Evolutionary conservation across 2,888 invertebrate genomes (phyloP).

Genomic region (Pristionchus japonicus): DNA sequence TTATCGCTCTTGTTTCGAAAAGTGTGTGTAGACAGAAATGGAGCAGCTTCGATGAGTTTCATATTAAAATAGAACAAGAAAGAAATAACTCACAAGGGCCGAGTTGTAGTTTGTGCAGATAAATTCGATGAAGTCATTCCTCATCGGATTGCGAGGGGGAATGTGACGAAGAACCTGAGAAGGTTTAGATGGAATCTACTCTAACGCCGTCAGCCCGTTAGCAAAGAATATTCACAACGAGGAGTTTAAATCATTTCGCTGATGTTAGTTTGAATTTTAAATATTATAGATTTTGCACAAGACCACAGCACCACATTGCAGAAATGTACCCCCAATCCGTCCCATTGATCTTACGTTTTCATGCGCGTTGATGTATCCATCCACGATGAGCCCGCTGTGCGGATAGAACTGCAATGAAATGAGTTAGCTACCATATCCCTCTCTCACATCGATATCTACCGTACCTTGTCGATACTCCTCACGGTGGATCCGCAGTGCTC

Average conservation of each 20-base stretch:
- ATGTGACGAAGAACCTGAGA: too few relatives aligned
- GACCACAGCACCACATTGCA: too few relatives aligned
- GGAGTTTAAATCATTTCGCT: too few relatives aligned
- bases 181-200: too few relatives aligned
- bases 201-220: too few relatives aligned
- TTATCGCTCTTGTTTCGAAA: too few relatives aligned
- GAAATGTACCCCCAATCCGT: too few relatives aligned
- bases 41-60: not conserved
- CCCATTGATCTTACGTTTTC: not conserved
- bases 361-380: not conserved
- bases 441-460: not conserved
- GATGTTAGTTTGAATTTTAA: too few relatives aligned
- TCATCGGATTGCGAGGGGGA: too few relatives aligned
- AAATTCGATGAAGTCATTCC: not conserved
- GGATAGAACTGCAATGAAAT: not conserved
- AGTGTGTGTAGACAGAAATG: not conserved
- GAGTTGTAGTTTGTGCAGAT: not conserved
- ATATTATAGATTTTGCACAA: too few relatives aligned
- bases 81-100: not conserved
- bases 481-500: not conserved
- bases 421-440: not conserved
- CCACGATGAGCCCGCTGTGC: not conserved
- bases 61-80: not conserved
- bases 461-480: not conserved
- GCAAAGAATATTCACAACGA: too few relatives aligned